Conservation (phyloP, 2,113 vertebrate genomes). For the Ursus arctos region DNA sequence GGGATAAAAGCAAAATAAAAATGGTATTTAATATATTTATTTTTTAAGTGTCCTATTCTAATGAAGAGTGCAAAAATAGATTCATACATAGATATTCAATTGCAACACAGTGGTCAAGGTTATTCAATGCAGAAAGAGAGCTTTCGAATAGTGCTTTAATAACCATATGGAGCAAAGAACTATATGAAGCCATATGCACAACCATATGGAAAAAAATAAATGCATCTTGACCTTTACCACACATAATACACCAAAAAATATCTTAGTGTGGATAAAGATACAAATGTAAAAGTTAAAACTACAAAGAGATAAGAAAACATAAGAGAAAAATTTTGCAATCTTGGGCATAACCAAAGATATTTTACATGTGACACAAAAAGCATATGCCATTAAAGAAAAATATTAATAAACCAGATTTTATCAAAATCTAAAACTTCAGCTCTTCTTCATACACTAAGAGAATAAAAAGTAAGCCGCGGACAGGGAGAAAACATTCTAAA, state of each 20-base stretch:
- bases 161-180: background rate
- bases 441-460: background rate
- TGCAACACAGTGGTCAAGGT: background rate
- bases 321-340: background rate
- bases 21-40: background rate
- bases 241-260: background rate
- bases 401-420: background rate
- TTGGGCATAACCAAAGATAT: background rate
- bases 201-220: background rate
- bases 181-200: background rate
- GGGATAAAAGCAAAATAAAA: slow-evolving; percentile 21
- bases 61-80: background rate
- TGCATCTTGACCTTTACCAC: background rate
- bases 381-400: background rate
- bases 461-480: background rate
- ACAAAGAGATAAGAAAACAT: background rate
- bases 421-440: background rate
- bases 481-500: background rate
- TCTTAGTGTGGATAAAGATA: background rate
- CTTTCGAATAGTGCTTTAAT: background rate
- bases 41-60: background rate
- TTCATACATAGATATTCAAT: background rate
- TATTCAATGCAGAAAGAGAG: background rate
- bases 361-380: background rate
- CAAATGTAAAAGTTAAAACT: background rate